Evolutionary conservation across 30 jellyfish, hydroid and myxozoan genomes (phyloP), one percentile per base, ranked within the genome.

Genomic region (Aurelia sp.): DNA sequence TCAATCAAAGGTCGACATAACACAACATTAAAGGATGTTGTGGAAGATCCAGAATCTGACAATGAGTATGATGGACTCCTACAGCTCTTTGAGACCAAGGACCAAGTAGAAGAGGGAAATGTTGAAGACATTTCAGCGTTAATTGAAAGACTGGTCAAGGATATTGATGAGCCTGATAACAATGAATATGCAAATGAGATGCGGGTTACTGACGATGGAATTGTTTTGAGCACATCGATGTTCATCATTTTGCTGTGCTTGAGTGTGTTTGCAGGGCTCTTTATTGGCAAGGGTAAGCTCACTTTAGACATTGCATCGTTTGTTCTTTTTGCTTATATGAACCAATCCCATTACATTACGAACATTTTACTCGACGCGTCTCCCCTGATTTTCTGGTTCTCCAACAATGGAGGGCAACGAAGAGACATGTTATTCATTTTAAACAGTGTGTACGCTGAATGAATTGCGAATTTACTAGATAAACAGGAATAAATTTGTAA

Each of bases 271-370:
- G 73, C 76, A 31, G 93, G 93, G 11, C 70, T 84, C 12, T 71
- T 84, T 68, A 73, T 84, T 40, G 88, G 93, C 66, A 84, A 84
- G 72, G 93, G 93, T 84, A 38, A 67, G 48, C 55, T 20, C 38
- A 9, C 9, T 44, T 44, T 44, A 9, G 9, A 44, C 9, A 44
- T 44, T 44, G 55, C 55, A 44, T 44, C 33, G 33, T 27, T 27
- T 27, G 33, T 27, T 27, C 33, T 27, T 27, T 27, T 27, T 27
- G 33, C 33, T 27, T 27, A n/a, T n/a, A n/a, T n/a, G 33, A 27
- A 27, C 33, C 33, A 27, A 27, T 27, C 2, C 33, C 33, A 27
- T 27, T 27, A 27, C 33, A 27, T 27, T 27, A 27, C 1, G 33
- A 27, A 27, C 33, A 27, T 27, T 27, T 27, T 27, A 27, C 33